These are phyloP conservation scores for Acrocera orbiculus DNA, from an alignment of 2,888 invertebrate species.

Conservation along the genomic window DNA sequence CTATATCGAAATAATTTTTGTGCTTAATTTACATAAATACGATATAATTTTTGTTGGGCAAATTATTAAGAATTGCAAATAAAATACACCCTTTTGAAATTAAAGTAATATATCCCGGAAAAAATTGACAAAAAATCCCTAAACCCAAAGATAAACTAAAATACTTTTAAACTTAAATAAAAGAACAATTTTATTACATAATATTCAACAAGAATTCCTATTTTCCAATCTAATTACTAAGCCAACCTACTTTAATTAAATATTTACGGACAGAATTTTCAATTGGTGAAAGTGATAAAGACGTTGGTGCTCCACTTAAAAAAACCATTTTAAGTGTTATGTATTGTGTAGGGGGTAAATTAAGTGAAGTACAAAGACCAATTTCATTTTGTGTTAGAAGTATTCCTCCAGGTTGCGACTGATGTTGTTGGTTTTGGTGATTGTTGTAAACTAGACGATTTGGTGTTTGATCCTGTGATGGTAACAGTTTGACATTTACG, in stretches of 20 bases:
- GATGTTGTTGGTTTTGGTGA: slow-evolving; percentile 29
- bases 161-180: no score
- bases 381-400: slow-evolving; percentile 49
- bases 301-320: slow-evolving; percentile 33
- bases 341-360: slow-evolving; percentile 73
- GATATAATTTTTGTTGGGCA: no score
- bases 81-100: no score
- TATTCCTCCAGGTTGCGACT: slow-evolving; percentile 32
- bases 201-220: no score
- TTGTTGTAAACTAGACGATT: slow-evolving; percentile 41
- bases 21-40: no score
- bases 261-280: slow-evolving; percentile 34
- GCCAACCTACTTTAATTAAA: slow-evolving; percentile 30
- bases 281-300: slow-evolving; percentile 19
- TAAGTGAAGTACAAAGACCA: slow-evolving; percentile 57
- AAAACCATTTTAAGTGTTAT: slow-evolving; percentile 75
- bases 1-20: no score
- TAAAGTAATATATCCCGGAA: no score
- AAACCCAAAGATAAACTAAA: no score
- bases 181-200: no score
- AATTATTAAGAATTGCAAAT: no score
- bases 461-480: slow-evolving; percentile 1
- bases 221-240: slow-evolving; percentile 21
- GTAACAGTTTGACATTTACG: no score
- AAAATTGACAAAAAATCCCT: no score